These are phyloP conservation scores for Euura saliciscinereae DNA, from an alignment of 1,140 invertebrate genomes.

Conservation along the genomic window DNA sequence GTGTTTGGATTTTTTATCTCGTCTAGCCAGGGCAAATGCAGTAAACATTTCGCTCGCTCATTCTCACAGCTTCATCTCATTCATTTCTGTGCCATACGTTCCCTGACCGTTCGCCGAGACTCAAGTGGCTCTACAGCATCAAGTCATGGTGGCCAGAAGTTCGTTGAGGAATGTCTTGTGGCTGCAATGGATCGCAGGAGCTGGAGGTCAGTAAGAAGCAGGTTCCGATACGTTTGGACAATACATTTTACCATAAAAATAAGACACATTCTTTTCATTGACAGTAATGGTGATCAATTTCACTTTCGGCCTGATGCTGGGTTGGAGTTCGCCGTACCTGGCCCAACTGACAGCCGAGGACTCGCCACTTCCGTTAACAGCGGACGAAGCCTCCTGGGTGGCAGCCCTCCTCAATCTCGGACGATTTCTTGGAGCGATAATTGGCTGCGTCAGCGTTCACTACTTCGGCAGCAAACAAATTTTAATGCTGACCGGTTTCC, in stretches of 20 bases:
- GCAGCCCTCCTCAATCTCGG: conserved; percentile 63
- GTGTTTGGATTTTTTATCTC: too few relatives aligned
- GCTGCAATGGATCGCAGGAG: neutral
- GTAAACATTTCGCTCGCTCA: too few relatives aligned
- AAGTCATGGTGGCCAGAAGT: neutral
- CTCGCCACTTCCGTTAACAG: conserved; percentile 59
- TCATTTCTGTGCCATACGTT: too few relatives aligned
- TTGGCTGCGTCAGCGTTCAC: conserved; percentile 48
- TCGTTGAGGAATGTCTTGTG: neutral
- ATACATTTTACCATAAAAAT: neutral
- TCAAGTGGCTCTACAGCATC: too few relatives aligned
- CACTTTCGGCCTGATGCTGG: conserved; percentile 45
- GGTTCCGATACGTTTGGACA: neutral
- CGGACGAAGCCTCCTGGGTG: conserved; percentile 69
- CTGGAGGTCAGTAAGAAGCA: neutral
- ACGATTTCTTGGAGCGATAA: conserved; percentile 45
- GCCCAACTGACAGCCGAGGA: conserved; percentile 55
- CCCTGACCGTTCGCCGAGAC: too few relatives aligned
- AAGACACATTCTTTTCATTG: conserved; percentile 12
- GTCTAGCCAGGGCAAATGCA: too few relatives aligned
- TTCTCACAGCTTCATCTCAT: too few relatives aligned
- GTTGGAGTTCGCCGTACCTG: conserved; percentile 68
- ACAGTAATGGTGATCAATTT: conserved; percentile 48
- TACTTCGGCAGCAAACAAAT: conserved; percentile 70
- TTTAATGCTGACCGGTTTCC: conserved; percentile 65